Percentiles rank a stretch among this genome's conserved stretches.
Evolutionary conservation across 1,140 invertebrate species (phyloP).

Genomic region (Psix sp.): DNA sequence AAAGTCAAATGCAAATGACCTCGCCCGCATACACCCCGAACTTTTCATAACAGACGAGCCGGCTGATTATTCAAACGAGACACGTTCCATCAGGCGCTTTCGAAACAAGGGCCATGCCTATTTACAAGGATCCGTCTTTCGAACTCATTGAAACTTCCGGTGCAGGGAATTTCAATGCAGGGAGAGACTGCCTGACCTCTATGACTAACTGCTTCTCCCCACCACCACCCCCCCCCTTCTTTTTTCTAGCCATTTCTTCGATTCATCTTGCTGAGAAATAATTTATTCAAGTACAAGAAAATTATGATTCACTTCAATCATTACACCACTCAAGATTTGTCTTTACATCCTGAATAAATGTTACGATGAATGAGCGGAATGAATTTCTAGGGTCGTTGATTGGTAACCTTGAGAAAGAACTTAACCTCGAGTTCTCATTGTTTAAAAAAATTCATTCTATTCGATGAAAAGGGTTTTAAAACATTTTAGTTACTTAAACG

Average conservation of each 20-base stretch:
- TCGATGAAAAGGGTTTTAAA: too few species aligned
- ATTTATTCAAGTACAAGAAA: too few species aligned
- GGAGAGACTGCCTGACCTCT: constrained; percentile 42
- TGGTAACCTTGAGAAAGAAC: too few species aligned
- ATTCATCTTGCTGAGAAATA: not conserved
- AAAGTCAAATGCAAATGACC: constrained; percentile 35
- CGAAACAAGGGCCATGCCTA: constrained; percentile 62
- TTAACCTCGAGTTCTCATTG: too few species aligned
- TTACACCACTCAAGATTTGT: too few species aligned
- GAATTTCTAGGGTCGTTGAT: too few species aligned
- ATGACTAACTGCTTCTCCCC: too few species aligned
- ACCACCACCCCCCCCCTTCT: not conserved
- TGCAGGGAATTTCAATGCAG: constrained; percentile 45
- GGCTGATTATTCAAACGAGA: constrained; percentile 58
- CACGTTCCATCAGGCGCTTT: constrained; percentile 58
- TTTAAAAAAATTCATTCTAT: too few species aligned
- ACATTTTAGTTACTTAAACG: too few species aligned
- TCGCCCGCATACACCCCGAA: constrained; percentile 41
- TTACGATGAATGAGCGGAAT: too few species aligned
- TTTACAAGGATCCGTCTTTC: constrained; percentile 70
- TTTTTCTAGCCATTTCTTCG: not conserved
- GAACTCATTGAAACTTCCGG: constrained; percentile 74
- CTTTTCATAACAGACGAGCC: constrained; percentile 37
- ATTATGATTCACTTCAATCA: too few species aligned
- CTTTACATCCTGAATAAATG: too few species aligned